Conservation (phyloP, 2,113 vertebrate genomes). For the Micronycteris hirsuta region DNA sequence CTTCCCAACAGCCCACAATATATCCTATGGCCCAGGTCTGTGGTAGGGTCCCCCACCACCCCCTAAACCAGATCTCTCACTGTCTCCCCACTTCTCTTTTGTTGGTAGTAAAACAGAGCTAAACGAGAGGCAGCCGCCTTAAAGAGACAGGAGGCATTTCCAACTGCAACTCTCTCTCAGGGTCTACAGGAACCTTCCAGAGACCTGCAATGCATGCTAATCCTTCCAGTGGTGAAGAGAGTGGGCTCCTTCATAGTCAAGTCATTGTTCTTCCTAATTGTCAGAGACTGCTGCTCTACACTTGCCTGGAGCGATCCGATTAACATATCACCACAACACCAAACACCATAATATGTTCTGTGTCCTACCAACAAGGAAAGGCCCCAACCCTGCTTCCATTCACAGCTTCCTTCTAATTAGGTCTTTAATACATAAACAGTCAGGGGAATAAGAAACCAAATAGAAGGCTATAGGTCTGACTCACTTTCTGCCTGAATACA, state of each 20-base stretch:
- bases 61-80: background rate
- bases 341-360: constrained; percentile 71
- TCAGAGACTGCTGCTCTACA: constrained; percentile 77
- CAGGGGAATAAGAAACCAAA: background rate
- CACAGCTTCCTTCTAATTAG: constrained; percentile 58
- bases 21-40: constrained; percentile 37
- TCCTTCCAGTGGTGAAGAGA: constrained; percentile 50
- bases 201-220: constrained; percentile 74
- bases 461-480: background rate
- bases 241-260: constrained; percentile 62
- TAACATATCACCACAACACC: constrained; percentile 78
- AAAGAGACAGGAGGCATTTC: constrained; percentile 56
- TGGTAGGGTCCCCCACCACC: background rate
- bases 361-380: constrained; percentile 69
- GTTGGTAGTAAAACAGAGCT: background rate
- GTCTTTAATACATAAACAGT: constrained; percentile 58
- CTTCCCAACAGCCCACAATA: background rate
- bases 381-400: constrained; percentile 48
- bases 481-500: background rate
- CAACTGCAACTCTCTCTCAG: constrained; percentile 14
- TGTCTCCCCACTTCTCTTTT: background rate
- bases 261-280: constrained; percentile 81
- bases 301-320: constrained; percentile 83
- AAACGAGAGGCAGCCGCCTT: background rate
- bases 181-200: constrained; percentile 58